Evolutionary conservation across 2,888 invertebrate species (phyloP), one percentile per base, ranked within the genome.

Genomic region (Lasiommata megera): DNA sequence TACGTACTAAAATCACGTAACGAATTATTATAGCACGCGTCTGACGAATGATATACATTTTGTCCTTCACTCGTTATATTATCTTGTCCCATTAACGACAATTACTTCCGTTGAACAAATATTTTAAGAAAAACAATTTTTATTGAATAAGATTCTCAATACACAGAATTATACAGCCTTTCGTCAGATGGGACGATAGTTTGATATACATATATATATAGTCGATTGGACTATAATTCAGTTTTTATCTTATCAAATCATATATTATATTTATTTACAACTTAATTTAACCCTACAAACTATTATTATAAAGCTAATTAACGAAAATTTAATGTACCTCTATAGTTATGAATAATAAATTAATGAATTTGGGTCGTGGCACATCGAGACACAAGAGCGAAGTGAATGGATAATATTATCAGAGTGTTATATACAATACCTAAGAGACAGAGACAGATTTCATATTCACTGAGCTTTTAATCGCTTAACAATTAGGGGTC

Each of bases 321-420:
- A 85, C 79, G 84, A 85, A 79, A 79, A 73, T 81, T 68, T 76
- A 74, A 83, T 77, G 78, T 78, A 77, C 34, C 34, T 34, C 9
- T 80, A 79, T 78, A 82, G 72, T 76, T 79, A 68, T 88, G 85
- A 87, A 78, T 77, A 89, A 89, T 89, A 89, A 89, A 89, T 89
- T 88, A 89, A 88, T 88, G 88, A 87, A 84, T 84, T 84, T 83
- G 78, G 73, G 78, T 78, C 73, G 77, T 87, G 88, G 86, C 83
- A 86, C 82, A 74, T 80, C 62, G 65, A 72, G 43, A 47, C 75
- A 80, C 62, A 65, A 72, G 37, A 47, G 46, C 37, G 41, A 54
- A 40, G 51, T 58, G 65, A 71, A 63, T 58, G 63, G 62, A 16
- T n/a, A 43, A 31, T 57, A 58, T 55, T 56, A 58, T 60, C 44